Base-by-base conservation (phyloP, 2,113 vertebrate genomes). In the Fregata magnificens region DNA sequence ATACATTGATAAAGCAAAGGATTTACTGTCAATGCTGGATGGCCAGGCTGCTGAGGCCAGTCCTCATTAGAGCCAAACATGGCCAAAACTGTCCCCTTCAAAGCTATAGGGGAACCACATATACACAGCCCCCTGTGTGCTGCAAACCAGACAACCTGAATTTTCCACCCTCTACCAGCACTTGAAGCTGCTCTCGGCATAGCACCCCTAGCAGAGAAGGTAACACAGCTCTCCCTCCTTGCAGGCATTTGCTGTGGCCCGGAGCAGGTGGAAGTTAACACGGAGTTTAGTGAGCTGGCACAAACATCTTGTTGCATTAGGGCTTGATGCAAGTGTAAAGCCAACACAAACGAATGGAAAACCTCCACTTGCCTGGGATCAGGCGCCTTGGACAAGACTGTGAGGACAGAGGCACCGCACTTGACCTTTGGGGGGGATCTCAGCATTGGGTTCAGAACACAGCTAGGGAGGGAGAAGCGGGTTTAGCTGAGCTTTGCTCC, bases 1-100 rank as follows among this genome's bases (percentile, higher is more conserved):
- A 52, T n/a, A 45, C 13, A 16, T 49, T 93, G 84, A 87, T 90
- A 91, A 94, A 89, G 62, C 78, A 58, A 82, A 50, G 44, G 77
- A 95, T 81, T 95, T 86, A 78, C 91, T 38, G 55, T 53, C 67
- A 52, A 5, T 29, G 34, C n/a, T 56, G 52, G 28, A 52, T 44
- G n/a, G 19, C 63, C 0, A 2, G 28, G 56, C 42, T 86, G 38
- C 59, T 47, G 71, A 78, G 67, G 38, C 71, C 45, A 69, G 53
- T 88, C 22, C 10, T 63, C 34, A 21, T 0, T 63, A 50, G 18
- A 84, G 69, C 24, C 25, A 62, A 86, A 73, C 1, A 1, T 28
- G 15, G 53, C 58, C 36, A 34, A 55, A 90, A 44, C 71, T 20
- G 32, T 53, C 61, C 69, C 82, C 44, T 82, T 55, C 61, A 72